Conservation (phyloP, 2,113 vertebrate species). For the Solenodon paradoxus region DNA sequence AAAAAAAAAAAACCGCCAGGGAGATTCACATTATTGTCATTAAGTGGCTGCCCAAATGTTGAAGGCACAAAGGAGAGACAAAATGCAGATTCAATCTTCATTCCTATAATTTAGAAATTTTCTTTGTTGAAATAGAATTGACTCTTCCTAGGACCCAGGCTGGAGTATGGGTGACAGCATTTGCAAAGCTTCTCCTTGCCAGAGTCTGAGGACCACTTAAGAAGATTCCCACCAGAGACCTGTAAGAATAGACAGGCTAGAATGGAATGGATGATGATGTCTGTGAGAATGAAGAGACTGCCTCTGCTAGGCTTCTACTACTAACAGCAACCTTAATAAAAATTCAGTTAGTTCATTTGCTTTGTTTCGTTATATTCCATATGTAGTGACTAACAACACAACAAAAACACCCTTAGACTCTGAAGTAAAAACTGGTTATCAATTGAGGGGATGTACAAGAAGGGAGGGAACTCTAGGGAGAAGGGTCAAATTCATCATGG, state of each 20-base stretch:
- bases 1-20: neutral
- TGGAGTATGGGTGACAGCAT: constrained; percentile 89
- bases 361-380: no score
- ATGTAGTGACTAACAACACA: no score
- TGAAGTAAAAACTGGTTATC: no score
- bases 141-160: constrained; percentile 92
- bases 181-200: constrained; percentile 85
- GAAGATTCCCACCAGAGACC: constrained; percentile 91
- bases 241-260: constrained; percentile 65
- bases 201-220: constrained; percentile 87
- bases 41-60: neutral
- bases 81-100: neutral
- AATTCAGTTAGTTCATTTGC: neutral
- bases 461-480: no score
- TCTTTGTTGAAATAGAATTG: constrained; percentile 97
- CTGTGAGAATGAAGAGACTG: neutral
- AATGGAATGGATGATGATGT: neutral
- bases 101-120: constrained; percentile 86
- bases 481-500: no score
- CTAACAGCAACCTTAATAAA: neutral
- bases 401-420: no score
- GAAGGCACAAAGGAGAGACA: neutral
- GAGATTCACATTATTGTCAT: neutral
- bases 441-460: no score
- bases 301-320: neutral